phyloP scores from a whole-genome alignment of 2,888 invertebrate genomes.

The Lasioglossum marginatum region DNA sequence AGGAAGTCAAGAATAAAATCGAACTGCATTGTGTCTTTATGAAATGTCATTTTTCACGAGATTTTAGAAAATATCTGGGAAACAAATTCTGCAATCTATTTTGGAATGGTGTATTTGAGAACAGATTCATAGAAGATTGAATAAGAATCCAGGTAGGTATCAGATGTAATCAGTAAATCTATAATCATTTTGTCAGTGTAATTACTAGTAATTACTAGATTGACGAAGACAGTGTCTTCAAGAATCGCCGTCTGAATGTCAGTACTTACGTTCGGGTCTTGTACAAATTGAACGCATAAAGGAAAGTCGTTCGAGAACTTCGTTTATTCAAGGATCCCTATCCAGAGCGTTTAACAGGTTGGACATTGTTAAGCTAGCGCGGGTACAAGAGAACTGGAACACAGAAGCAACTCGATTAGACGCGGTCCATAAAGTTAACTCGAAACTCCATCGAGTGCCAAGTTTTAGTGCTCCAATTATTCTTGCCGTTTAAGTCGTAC shows the following conservation, averaged over 20 bases:
- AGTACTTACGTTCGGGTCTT: neutral
- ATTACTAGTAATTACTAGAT: no score
- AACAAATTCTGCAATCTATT: no score
- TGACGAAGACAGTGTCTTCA: neutral
- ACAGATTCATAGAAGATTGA: no score
- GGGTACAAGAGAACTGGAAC: constrained; percentile 20
- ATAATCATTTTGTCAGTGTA: no score
- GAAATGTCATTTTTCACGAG: neutral
- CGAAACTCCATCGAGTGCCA: constrained; percentile 22
- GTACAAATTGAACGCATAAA: neutral
- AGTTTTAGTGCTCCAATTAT: constrained; percentile 18
- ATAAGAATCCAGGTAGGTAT: no score
- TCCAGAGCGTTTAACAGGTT: neutral
- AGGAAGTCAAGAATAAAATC: neutral
- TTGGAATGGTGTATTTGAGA: no score
- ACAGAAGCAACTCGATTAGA: constrained; percentile 35
- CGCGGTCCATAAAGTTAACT: constrained; percentile 30
- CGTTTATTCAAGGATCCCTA: neutral
- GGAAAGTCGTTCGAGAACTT: neutral
- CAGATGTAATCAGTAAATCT: no score
- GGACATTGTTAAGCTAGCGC: neutral
- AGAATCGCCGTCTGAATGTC: neutral
- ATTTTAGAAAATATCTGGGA: no score
- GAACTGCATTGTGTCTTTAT: neutral
- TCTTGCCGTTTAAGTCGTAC: neutral